Evolutionary conservation across 2,888 invertebrate species (phyloP).

Genomic region (Plagiodera versicolora): DNA sequence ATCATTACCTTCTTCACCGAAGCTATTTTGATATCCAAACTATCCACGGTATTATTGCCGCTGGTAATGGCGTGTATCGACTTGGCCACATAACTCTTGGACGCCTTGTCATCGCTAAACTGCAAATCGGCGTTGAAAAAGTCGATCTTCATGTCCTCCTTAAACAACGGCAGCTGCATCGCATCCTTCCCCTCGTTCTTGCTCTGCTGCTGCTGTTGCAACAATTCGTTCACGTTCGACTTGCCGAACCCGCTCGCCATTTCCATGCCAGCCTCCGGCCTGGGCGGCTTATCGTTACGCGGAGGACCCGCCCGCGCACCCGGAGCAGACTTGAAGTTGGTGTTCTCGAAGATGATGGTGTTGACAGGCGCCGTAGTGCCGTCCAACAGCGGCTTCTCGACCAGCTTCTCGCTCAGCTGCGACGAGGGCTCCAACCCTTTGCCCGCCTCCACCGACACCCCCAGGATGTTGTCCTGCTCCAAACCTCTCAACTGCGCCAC

Average conservation of each 20-base stretch:
- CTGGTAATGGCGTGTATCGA: constrained; percentile 64
- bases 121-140: constrained; percentile 87
- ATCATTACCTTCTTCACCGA: constrained; percentile 75
- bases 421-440: constrained; percentile 53
- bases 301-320: no score
- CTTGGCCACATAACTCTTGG: constrained; percentile 59
- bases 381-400: constrained; percentile 64
- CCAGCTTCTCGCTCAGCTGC: constrained; percentile 47
- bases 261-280: no score
- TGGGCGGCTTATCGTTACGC: no score
- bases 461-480: constrained; percentile 46
- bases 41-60: constrained; percentile 81
- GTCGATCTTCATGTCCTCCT: constrained; percentile 88
- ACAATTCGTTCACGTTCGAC: constrained; percentile 48
- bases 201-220: constrained; percentile 41
- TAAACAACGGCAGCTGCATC: constrained; percentile 70
- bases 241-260: constrained; percentile 56
- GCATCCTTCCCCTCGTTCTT: no score
- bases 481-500: constrained; percentile 67
- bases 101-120: constrained; percentile 71
- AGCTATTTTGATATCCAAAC: constrained; percentile 87
- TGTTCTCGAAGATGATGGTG: constrained; percentile 90
- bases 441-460: constrained; percentile 47
- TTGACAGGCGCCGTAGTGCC: constrained; percentile 80
- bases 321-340: constrained; percentile 80